A percentile compares a stretch with the other conserved stretches of the same genome.
Conservation (phyloP, 1,140 invertebrate species). For the Drosophila nigrodunni region DNA sequence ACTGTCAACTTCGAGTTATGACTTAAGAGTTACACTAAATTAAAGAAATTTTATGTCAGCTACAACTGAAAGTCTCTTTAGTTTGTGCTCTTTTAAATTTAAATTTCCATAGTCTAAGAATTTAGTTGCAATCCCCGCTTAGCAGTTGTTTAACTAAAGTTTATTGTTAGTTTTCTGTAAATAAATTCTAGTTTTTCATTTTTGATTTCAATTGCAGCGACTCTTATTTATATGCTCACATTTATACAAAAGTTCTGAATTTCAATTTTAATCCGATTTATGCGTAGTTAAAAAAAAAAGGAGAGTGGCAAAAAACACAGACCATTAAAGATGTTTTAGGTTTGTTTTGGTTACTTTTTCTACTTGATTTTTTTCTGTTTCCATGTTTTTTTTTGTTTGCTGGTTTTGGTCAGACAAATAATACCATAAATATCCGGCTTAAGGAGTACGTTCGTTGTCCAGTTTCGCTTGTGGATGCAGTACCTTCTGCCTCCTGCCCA, state of each 20-base stretch:
- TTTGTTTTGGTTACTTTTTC: slow-evolving; percentile 7
- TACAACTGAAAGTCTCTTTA: too few species aligned
- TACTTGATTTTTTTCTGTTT: neutral
- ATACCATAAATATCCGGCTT: slow-evolving; percentile 51
- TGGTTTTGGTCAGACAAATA: slow-evolving; percentile 6
- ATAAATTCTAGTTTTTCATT: slow-evolving; percentile 5
- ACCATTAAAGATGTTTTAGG: slow-evolving; percentile 48
- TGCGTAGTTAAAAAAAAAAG: slow-evolving; percentile 24
- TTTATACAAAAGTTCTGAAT: slow-evolving; percentile 12
- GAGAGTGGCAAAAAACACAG: slow-evolving; percentile 53
- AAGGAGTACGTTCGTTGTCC: slow-evolving; percentile 19
- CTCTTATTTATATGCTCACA: neutral
- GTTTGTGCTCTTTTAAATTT: too few species aligned
- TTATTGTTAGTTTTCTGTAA: slow-evolving; percentile 1
- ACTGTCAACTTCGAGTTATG: slow-evolving; percentile 9
- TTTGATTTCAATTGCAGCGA: neutral
- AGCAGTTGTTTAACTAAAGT: neutral
- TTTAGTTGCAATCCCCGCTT: neutral
- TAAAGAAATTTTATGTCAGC: too few species aligned
- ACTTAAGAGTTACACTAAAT: neutral
- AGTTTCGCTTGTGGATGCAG: neutral
- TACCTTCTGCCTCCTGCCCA: neutral
- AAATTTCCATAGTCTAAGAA: too few species aligned
- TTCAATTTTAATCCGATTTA: slow-evolving; percentile 72
- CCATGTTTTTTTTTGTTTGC: neutral